Percentiles rank a stretch among this genome's conserved stretches.
Evolutionary conservation across 2,888 invertebrate species (phyloP).

Genomic region (Microdon myrmicae): DNA sequence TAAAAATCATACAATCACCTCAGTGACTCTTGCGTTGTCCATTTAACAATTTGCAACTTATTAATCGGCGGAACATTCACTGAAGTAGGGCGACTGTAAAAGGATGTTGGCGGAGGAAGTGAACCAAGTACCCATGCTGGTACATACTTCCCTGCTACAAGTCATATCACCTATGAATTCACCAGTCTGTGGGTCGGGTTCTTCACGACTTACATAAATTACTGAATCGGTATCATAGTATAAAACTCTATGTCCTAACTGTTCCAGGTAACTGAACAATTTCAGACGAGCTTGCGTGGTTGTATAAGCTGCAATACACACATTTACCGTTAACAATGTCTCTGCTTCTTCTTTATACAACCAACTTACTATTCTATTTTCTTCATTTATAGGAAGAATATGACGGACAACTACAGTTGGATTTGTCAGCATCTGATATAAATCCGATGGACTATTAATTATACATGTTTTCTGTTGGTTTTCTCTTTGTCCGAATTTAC

Average conservation of each 20-base stretch:
- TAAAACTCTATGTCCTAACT: slow-evolving; percentile 55
- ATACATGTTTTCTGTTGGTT: slow-evolving; percentile 50
- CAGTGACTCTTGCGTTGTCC: too few species aligned
- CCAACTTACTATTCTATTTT: slow-evolving; percentile 1
- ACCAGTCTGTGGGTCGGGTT: slow-evolving; percentile 54
- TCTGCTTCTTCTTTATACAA: background rate
- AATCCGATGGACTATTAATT: slow-evolving; percentile 24
- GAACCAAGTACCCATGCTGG: too few species aligned
- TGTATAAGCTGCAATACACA: slow-evolving; percentile 56
- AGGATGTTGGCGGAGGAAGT: too few species aligned
- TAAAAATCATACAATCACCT: too few species aligned
- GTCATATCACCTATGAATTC: slow-evolving; percentile 57
- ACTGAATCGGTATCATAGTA: slow-evolving; percentile 63
- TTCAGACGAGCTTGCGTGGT: slow-evolving; percentile 59
- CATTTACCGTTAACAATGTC: background rate
- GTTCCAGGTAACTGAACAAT: slow-evolving; percentile 58
- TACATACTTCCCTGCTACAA: slow-evolving; percentile 55
- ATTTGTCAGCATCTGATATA: slow-evolving; percentile 8
- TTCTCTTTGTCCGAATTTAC: slow-evolving; percentile 56
- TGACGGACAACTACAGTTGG: background rate
- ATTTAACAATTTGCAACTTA: too few species aligned
- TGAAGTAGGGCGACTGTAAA: too few species aligned
- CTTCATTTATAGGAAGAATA: slow-evolving; percentile 4
- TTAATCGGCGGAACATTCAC: too few species aligned
- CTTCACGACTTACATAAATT: slow-evolving; percentile 54